These are phyloP conservation scores for Batillaria attramentaria DNA, from an alignment of 1,140 invertebrate genomes.

Conservation along the genomic window DNA sequence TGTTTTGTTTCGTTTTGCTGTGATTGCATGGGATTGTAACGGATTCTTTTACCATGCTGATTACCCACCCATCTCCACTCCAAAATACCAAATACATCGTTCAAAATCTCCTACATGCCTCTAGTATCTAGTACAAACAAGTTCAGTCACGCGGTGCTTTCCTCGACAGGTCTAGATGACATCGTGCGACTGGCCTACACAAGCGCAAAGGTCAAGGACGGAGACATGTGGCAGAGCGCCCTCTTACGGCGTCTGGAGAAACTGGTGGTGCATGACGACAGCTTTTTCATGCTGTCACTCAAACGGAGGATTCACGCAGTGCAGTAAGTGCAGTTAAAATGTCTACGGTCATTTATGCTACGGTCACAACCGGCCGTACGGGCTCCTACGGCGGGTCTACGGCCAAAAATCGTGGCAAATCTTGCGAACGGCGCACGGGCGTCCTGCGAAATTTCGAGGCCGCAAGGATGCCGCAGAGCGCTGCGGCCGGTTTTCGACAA, in stretches of 20 bases:
- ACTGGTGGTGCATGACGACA: neutral
- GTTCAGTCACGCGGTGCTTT: too few relatives aligned
- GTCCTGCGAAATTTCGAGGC: too few relatives aligned
- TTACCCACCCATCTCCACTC: neutral
- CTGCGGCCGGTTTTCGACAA: too few relatives aligned
- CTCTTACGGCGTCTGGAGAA: neutral
- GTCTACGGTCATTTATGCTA: too few relatives aligned
- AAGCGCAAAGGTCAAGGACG: neutral
- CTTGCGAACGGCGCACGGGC: too few relatives aligned
- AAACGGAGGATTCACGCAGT: neutral
- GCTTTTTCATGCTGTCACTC: neutral
- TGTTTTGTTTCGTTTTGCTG: too few relatives aligned
- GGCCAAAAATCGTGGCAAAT: too few relatives aligned
- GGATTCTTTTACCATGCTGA: neutral
- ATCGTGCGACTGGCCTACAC: neutral
- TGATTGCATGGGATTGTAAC: neutral
- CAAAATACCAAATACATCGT: neutral
- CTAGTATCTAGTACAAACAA: too few relatives aligned
- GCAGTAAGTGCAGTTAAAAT: too few relatives aligned
- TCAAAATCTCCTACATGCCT: neutral
- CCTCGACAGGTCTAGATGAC: conserved; percentile 6
- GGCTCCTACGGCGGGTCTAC: too few relatives aligned
- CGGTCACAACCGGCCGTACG: too few relatives aligned
- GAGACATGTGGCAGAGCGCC: conserved; percentile 15
- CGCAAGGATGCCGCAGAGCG: too few relatives aligned